These are phyloP conservation scores for Axis porcinus DNA, from an alignment of 2,113 vertebrate species.

Conservation along the genomic window DNA sequence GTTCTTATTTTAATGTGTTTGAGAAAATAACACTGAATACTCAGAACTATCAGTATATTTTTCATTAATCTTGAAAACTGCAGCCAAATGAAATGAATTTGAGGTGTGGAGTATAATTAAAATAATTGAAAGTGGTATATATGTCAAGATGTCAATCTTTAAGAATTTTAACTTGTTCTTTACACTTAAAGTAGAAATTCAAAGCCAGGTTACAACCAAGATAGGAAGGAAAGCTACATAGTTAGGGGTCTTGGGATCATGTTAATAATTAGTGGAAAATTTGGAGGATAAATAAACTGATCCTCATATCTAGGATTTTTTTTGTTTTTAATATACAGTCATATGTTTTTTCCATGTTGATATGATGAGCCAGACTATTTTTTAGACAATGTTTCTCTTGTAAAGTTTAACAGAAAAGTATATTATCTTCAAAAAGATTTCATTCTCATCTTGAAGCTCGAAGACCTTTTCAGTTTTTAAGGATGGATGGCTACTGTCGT, in stretches of 20 bases:
- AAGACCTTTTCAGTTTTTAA: background rate
- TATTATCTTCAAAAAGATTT: background rate
- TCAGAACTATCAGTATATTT: background rate
- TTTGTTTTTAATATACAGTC: background rate
- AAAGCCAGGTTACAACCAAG: background rate
- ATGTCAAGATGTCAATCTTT: background rate
- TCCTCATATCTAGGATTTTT: background rate
- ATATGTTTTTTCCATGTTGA: background rate
- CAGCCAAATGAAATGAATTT: background rate
- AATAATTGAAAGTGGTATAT: background rate
- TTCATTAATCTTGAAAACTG: background rate
- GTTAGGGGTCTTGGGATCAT: background rate
- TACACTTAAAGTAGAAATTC: background rate
- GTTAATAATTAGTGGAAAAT: background rate
- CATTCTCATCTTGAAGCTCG: background rate
- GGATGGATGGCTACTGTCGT: background rate
- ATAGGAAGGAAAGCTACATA: background rate
- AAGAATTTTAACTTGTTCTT: background rate
- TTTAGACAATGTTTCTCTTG: background rate
- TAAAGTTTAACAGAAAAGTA: background rate
- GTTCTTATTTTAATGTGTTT: background rate
- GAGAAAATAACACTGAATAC: background rate
- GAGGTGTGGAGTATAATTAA: background rate
- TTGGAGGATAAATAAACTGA: background rate
- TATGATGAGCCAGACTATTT: background rate